phyloP scores from a whole-genome alignment of 1,140 invertebrate genomes.

The Colletes gigas region DNA sequence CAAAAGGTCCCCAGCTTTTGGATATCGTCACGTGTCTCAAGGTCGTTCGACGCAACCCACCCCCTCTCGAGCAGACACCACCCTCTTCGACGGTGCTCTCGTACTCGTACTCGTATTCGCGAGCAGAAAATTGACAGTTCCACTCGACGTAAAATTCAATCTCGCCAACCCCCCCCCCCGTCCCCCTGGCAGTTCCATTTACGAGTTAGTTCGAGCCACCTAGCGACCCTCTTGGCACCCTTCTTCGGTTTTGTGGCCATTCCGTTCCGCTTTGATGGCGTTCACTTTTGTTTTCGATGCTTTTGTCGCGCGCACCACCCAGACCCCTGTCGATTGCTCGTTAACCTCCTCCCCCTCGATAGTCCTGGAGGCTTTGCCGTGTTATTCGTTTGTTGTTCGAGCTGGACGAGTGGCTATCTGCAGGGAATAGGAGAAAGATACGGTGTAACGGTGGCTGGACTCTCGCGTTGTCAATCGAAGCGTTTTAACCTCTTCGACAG shows the following conservation, averaged over 20 bases:
- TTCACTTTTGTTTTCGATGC: background rate
- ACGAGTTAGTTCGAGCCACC: conserved; percentile 65
- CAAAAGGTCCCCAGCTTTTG: conserved; percentile 51
- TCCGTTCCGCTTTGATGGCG: background rate
- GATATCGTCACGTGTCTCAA: conserved; percentile 40
- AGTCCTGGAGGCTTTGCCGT: too few species aligned
- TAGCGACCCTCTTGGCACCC: background rate
- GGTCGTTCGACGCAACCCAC: conserved; percentile 54
- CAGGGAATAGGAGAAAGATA: background rate
- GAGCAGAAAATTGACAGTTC: conserved; percentile 69
- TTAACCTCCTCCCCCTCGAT: background rate
- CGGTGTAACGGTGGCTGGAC: too few species aligned
- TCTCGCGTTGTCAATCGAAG: too few species aligned
- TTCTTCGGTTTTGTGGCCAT: background rate
- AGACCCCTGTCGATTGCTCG: background rate
- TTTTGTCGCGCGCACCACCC: background rate
- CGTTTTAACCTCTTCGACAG: too few species aligned
- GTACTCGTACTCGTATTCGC: conserved; percentile 26
- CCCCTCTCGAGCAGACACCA: background rate
- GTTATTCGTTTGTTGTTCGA: too few species aligned
- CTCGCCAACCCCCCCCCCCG: conserved; percentile 48
- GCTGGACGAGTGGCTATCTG: background rate
- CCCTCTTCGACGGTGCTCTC: too few species aligned
- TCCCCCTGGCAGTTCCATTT: conserved; percentile 60
- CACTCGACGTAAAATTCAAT: conserved; percentile 73